Evolutionary conservation across 2,797 vertebrate species (phyloP).

Genomic region (Xenops minutus): DNA sequence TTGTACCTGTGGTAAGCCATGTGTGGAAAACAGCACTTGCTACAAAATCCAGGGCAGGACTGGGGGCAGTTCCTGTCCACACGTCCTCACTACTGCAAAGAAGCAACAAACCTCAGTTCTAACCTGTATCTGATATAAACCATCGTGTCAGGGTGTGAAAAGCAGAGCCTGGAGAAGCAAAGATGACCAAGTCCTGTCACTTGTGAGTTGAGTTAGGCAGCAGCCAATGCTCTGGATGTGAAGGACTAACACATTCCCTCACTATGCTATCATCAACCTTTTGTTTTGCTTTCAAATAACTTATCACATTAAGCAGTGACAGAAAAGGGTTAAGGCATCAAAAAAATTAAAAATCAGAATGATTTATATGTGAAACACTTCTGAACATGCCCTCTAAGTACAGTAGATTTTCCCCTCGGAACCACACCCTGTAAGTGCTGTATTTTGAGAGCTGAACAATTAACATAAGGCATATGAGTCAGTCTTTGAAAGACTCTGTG

Average conservation of each 20-base stretch:
- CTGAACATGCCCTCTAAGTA: conserved; percentile 84
- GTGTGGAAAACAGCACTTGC: neutral
- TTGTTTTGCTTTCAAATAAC: conserved; percentile 9
- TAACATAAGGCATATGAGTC: conserved; percentile 86
- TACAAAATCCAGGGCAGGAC: neutral
- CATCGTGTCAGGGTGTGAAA: neutral
- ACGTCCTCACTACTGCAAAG: rapidly evolving
- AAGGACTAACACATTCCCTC: neutral
- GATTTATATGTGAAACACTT: conserved; percentile 83
- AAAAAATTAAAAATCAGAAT: conserved; percentile 63
- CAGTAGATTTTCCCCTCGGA: conserved; percentile 79
- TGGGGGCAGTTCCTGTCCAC: neutral
- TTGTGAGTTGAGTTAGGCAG: neutral
- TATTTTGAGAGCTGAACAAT: conserved; percentile 87
- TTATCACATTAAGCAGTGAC: neutral
- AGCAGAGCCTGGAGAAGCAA: neutral
- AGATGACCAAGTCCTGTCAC: neutral
- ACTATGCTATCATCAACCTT: neutral
- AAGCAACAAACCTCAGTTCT: neutral
- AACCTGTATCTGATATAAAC: rapidly evolving
- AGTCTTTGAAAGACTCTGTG: conserved; percentile 86
- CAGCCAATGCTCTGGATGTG: neutral
- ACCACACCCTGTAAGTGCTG: conserved; percentile 82
- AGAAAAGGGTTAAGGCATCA: conserved; percentile 63
- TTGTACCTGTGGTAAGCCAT: neutral